phyloP scores from a whole-genome alignment of 2,797 vertebrate species.

The Selene dorsalis region DNA sequence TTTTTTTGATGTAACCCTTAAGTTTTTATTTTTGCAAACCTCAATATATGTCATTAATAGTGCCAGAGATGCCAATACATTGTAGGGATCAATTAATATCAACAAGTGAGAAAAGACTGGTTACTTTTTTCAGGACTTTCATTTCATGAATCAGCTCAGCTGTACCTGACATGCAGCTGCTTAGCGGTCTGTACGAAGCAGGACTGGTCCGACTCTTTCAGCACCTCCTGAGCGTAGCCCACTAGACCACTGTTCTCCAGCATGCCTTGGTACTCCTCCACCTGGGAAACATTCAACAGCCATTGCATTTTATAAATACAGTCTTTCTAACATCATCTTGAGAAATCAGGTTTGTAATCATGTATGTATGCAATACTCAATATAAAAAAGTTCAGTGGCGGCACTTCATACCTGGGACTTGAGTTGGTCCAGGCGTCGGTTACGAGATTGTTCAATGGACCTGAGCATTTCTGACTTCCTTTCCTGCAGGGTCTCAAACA shows the following conservation, averaged over 20 bases:
- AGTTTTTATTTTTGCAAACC: too few relatives aligned
- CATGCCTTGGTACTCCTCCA: slow-evolving; percentile 97
- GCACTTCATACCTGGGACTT: slow-evolving; percentile 82
- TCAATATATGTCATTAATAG: neutral
- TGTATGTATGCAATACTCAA: fast-evolving
- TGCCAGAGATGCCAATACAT: neutral
- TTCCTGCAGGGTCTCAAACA: slow-evolving; percentile 91
- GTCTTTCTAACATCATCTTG: neutral
- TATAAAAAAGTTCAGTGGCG: neutral
- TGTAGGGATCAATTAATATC: neutral
- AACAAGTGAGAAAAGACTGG: too few relatives aligned
- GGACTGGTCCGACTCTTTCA: slow-evolving; percentile 97
- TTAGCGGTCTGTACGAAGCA: slow-evolving; percentile 99
- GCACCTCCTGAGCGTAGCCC: slow-evolving; percentile 97
- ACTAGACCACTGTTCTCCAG: slow-evolving; percentile 97
- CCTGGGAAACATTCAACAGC: slow-evolving; percentile 41
- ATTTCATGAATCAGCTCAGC: neutral
- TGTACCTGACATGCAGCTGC: slow-evolving; percentile 93
- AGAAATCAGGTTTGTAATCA: neutral
- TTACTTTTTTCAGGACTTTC: neutral
- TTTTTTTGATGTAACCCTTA: too few relatives aligned
- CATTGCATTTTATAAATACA: neutral
- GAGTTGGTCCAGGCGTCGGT: slow-evolving; percentile 88
- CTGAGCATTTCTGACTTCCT: slow-evolving; percentile 89
- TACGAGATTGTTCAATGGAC: slow-evolving; percentile 90